Base-by-base conservation (phyloP, 2,113 vertebrate genomes). In the Alosa alosa region DNA sequence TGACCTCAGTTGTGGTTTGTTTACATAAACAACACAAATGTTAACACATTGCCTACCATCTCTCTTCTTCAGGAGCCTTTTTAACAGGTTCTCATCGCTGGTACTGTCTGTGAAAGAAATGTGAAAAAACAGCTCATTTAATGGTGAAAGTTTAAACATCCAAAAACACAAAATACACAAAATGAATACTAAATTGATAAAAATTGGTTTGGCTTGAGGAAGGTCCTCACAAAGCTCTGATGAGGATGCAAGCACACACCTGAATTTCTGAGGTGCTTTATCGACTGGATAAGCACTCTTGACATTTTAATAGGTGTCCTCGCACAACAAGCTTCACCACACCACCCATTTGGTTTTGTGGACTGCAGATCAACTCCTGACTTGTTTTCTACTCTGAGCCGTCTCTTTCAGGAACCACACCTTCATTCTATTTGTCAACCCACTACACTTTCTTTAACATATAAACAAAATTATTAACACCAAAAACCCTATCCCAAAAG, bases 31-130 rank as follows among this genome's bases (percentile, higher is more conserved):
- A 9, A 49, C 11, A 49, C 47, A 49, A 49, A 49, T 8, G 9
- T 49, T 9, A 8, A 20, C 55, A 60, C 9, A 36, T 31, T 17
- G 72, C 25, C 84, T 90, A 97, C 96, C 96, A 93, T 95, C 91
- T 6, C 83, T 89, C 88, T 95, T 96, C 60, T 93, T 95, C 83
- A 96, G 93, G 88, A 96, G 90, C 91, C 90, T 89, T 47, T 94
- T 93, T 47, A 97, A 95, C 88, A 94, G 95, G 89, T 93, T 96
- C 90, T 93, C 95, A 88, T 44, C 41, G 41, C 72, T 91, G 86
- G 92, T 87, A 85, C 88, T 88, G 86, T 92, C 97, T 97, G 88
- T 83, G 90, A 83, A 50, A 82, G 31, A 78, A 36, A 25, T 64
- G n/a, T 57, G 22, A 89, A 86, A 39, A 75, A 18, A 10, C n/a